Evolutionary conservation across 2,888 invertebrate genomes (phyloP).

Genomic region (Notodonta dromedarius): DNA sequence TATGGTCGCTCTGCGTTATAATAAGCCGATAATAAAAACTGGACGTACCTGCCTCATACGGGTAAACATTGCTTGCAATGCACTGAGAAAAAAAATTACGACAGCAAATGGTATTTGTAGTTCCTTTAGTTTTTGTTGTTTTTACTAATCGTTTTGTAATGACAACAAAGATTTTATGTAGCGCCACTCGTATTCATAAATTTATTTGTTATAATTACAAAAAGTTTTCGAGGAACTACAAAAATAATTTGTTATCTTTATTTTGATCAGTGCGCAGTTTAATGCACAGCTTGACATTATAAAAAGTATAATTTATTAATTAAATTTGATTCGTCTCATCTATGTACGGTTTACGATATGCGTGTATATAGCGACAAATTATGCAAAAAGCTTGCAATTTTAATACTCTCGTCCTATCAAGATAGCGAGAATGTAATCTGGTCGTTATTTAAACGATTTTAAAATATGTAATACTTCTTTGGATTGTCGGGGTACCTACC

Average conservation of each 20-base stretch:
- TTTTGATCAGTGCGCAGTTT: constrained; percentile 40
- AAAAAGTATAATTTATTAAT: constrained; percentile 61
- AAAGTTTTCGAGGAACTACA: no score
- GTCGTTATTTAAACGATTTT: not conserved
- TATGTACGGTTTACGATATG: constrained; percentile 45
- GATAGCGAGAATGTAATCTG: constrained; percentile 33
- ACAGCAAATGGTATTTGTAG: no score
- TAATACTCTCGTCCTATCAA: constrained; percentile 34
- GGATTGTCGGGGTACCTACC: no score
- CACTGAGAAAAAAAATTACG: no score
- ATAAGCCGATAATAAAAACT: constrained; percentile 54
- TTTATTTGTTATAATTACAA: no score
- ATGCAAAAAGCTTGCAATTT: constrained; percentile 50
- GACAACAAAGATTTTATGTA: no score
- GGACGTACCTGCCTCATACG: constrained; percentile 29
- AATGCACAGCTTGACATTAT: constrained; percentile 60
- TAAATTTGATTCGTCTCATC: constrained; percentile 55
- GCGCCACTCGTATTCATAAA: no score
- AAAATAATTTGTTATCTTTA: no score
- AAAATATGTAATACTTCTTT: no score
- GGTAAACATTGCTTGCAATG: no score
- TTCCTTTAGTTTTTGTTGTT: no score
- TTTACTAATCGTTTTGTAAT: no score
- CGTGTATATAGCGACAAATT: constrained; percentile 57
- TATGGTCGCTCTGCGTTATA: constrained; percentile 52